These are phyloP conservation scores for Watsonalla binaria DNA, from an alignment of 2,888 invertebrate genomes.

Conservation along the genomic window DNA sequence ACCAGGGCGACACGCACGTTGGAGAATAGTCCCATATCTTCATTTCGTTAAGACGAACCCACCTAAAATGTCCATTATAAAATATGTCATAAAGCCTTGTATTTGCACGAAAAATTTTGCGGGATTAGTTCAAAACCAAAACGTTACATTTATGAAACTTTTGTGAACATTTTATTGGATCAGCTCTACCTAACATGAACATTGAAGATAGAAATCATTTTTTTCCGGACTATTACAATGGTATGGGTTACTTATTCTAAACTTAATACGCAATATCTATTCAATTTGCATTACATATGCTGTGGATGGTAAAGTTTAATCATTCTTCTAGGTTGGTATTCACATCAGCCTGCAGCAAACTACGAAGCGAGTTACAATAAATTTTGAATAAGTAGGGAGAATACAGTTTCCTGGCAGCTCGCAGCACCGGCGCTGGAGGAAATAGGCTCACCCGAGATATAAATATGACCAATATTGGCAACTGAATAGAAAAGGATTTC, in stretches of 20 bases:
- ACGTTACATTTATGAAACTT: too few relatives aligned
- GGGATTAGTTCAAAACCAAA: too few relatives aligned
- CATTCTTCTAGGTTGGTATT: background rate
- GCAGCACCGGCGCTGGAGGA: background rate
- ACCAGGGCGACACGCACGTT: slow-evolving; percentile 85
- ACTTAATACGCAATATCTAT: too few relatives aligned
- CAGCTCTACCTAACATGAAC: too few relatives aligned
- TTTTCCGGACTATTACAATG: too few relatives aligned
- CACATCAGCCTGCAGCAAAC: background rate
- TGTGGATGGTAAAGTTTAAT: background rate
- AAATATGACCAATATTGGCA: background rate
- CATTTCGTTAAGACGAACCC: slow-evolving; percentile 82
- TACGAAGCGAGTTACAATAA: background rate
- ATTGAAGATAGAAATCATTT: too few relatives aligned
- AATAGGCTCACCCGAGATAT: background rate
- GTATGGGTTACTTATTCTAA: too few relatives aligned
- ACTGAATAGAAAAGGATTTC: background rate
- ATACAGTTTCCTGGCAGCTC: background rate
- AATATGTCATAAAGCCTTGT: too few relatives aligned
- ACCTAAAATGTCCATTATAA: slow-evolving; percentile 55
- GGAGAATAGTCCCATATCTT: slow-evolving; percentile 85
- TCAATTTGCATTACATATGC: background rate
- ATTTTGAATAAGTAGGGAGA: background rate
- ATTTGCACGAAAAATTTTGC: background rate
- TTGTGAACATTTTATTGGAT: too few relatives aligned